A percentile compares a stretch with the other conserved stretches of the same genome.
phyloP scores from a whole-genome alignment of 2,888 invertebrate genomes.

The Drosophila maculinotata region DNA sequence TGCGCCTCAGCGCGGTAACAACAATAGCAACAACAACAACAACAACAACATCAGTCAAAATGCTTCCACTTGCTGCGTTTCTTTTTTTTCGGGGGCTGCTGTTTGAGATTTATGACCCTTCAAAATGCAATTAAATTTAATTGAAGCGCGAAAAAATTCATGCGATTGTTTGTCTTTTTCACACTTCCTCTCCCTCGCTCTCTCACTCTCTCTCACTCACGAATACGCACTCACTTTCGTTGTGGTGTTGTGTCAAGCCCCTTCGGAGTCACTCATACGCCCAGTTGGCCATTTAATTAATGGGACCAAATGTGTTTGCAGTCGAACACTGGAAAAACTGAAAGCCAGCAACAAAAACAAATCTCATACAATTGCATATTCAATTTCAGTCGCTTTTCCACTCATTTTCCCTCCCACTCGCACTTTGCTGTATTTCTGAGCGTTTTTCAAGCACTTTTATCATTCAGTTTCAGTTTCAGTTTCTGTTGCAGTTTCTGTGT shows the following conservation, averaged over 20 bases:
- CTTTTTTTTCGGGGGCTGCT: slow-evolving; percentile 51
- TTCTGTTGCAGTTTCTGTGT: slow-evolving; percentile 5
- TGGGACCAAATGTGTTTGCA: slow-evolving; percentile 53
- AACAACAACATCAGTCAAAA: slow-evolving; percentile 1
- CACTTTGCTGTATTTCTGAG: slow-evolving; percentile 13
- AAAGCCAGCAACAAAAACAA: slow-evolving; percentile 29
- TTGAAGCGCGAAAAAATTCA: slow-evolving; percentile 74
- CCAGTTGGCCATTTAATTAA: slow-evolving; percentile 72
- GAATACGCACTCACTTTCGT: slow-evolving; percentile 4
- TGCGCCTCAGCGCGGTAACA: slow-evolving; percentile 34
- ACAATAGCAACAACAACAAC: slow-evolving; percentile 15
- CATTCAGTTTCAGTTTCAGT: slow-evolving; percentile 18
- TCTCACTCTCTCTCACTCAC: background rate
- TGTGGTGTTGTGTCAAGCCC: slow-evolving; percentile 18
- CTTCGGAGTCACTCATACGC: slow-evolving; percentile 50
- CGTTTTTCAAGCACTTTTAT: slow-evolving; percentile 39
- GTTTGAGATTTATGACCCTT: slow-evolving; percentile 81
- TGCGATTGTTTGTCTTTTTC: slow-evolving; percentile 63
- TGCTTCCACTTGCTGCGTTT: slow-evolving; percentile 7
- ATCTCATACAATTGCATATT: slow-evolving; percentile 50
- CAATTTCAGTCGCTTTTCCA: slow-evolving; percentile 37
- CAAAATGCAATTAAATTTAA: slow-evolving; percentile 83
- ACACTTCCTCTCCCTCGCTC: slow-evolving; percentile 37
- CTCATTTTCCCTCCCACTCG: background rate
- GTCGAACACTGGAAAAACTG: slow-evolving; percentile 10